Evolutionary conservation across 2,888 invertebrate genomes (phyloP), one percentile per base, ranked within the genome.

Genomic region (Onchidella celtica): DNA sequence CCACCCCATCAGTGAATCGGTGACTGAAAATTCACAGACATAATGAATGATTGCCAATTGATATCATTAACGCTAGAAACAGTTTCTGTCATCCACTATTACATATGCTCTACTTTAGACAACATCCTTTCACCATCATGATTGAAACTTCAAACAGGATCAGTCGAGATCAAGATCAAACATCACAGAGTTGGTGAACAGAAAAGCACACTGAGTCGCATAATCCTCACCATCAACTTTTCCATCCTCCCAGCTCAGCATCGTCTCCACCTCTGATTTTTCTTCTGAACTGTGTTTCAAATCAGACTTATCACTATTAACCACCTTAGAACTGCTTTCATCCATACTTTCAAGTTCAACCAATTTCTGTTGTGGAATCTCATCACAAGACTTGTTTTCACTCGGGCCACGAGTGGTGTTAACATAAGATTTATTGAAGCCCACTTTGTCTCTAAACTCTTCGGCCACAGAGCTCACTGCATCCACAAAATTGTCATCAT

Each of bases 91-190:
- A n/a, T n/a, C n/a, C n/a, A n/a, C n/a, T n/a, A n/a, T n/a, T n/a
- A n/a, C n/a, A n/a, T n/a, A n/a, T n/a, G n/a, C n/a, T n/a, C n/a
- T n/a, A n/a, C n/a, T n/a, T n/a, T n/a, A n/a, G n/a, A n/a, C n/a
- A n/a, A n/a, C n/a, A n/a, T n/a, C 66, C 6, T 14, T 66, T 29
- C 34, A 34, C 68, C 17, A 14, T 65, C 47, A 47, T 59, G 24
- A n/a, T 17, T n/a, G 47, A n/a, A 59, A 59, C 24, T 59, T n/a
- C 24, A 4, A 59, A 9, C 74, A 74, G 27, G 38, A 14, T 86
- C 86, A 90, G 73, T 90, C 90, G 63, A 88, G 84, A 87, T 92
- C 92, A 36, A 92, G 88, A 81, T 92, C 92, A 89, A 87, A 91
- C 86, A 92, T 91, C 21, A 92, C 86, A 77, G 85, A 86, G 85